These are phyloP conservation scores for Galemys pyrenaicus DNA, from an alignment of 2,113 vertebrate species.

Conservation along the genomic window DNA sequence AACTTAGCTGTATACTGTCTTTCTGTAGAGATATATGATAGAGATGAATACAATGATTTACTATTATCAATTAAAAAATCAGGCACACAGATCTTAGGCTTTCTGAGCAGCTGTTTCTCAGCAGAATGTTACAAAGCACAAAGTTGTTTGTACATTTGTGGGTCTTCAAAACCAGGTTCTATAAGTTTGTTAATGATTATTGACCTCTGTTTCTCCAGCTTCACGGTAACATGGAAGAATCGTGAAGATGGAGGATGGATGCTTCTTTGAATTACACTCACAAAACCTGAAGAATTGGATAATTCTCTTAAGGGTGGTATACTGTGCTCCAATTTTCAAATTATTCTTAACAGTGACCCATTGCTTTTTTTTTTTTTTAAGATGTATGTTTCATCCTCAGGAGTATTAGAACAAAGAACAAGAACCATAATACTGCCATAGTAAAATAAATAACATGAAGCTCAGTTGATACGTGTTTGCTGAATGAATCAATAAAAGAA, in stretches of 20 bases:
- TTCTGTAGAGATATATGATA: not conserved
- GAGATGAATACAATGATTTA: conserved; percentile 38
- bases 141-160: not conserved
- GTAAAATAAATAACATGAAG: not conserved
- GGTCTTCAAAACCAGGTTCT: not conserved
- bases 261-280: not conserved
- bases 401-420: not conserved
- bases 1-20: not conserved
- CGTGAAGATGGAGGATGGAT: not conserved
- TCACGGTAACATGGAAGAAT: not conserved
- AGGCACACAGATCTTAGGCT: not conserved
- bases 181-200: not conserved
- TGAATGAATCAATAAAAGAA: not conserved
- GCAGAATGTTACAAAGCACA: not conserved
- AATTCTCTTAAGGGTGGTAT: not conserved
- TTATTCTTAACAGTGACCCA: not conserved
- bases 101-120: not conserved
- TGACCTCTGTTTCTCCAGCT: not conserved
- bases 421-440: not conserved
- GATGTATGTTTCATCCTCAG: not conserved
- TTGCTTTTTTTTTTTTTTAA: not conserved
- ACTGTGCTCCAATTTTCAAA: not conserved
- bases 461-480: not conserved
- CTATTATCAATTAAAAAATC: conserved; percentile 29
- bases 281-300: not conserved